phyloP scores from a whole-genome alignment of 2,888 invertebrate species.

The Macaria liturata region DNA sequence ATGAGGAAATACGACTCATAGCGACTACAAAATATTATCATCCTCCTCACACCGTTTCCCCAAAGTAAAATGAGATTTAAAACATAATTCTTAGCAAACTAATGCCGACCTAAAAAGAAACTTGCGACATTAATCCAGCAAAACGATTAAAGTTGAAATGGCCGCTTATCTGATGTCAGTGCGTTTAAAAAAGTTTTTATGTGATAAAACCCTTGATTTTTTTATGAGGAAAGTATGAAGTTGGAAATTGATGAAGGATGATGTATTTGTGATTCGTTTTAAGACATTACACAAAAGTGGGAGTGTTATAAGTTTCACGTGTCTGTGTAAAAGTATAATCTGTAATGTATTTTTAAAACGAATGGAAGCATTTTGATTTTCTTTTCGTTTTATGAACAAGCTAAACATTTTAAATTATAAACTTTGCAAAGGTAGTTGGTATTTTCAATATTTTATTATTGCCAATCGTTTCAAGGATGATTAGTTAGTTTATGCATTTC shows the following conservation, averaged over 20 bases:
- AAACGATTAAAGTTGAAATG: constrained; percentile 49
- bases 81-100: constrained; percentile 19
- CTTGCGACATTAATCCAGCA: constrained; percentile 47
- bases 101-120: constrained; percentile 28
- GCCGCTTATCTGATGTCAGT: constrained; percentile 43
- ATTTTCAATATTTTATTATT: no score
- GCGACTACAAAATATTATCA: no score
- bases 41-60: neutral
- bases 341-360: no score
- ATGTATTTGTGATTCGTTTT: constrained; percentile 12
- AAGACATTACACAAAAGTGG: neutral
- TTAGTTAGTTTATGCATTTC: no score
- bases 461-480: no score
- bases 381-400: no score
- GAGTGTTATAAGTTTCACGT: neutral
- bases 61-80: constrained; percentile 7
- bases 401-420: no score
- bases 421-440: no score
- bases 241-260: constrained; percentile 9
- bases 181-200: constrained; percentile 35
- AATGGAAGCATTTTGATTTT: no score
- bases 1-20: no score
- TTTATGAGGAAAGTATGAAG: constrained; percentile 16
- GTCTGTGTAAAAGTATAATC: neutral
- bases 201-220: constrained; percentile 24